Evolutionary conservation across 1,140 invertebrate species (phyloP).

Genomic region (Leptonema lineaticorne): DNA sequence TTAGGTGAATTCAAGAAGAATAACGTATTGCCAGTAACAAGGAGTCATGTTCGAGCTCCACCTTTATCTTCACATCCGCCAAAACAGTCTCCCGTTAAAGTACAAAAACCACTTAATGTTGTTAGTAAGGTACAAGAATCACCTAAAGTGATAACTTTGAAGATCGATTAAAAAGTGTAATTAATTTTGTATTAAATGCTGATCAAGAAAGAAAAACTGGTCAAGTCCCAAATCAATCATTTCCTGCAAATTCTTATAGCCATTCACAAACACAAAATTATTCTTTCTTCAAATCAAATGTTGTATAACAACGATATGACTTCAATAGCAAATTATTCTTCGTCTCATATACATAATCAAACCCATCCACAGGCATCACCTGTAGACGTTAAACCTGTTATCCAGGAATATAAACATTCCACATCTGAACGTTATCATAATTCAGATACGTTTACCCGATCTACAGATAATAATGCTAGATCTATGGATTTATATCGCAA

Average conservation of each 20-base stretch:
- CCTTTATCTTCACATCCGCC: constrained; percentile 43
- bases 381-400: constrained; percentile 32
- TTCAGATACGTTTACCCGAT: constrained; percentile 2
- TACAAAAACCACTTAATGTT: constrained; percentile 53
- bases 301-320: constrained; percentile 9
- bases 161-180: constrained; percentile 88
- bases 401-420: constrained; percentile 38
- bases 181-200: constrained; percentile 86
- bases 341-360: constrained; percentile 12
- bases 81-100: constrained; percentile 48
- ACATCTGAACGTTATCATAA: constrained; percentile 31
- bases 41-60: constrained; percentile 45
- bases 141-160: constrained; percentile 86
- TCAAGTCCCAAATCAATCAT: constrained; percentile 40
- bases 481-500: constrained; percentile 21
- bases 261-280: constrained; percentile 25
- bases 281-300: constrained; percentile 34
- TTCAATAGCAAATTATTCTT: constrained; percentile 23
- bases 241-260: constrained; percentile 37
- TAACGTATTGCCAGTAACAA: neutral
- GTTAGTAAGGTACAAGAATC: constrained; percentile 67
- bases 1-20: constrained; percentile 45
- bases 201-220: constrained; percentile 63
- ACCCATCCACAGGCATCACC: constrained; percentile 16
- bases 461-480: neutral